A percentile compares a stretch with the other conserved stretches of the same genome.
These are phyloP conservation scores for Sula dactylatra DNA, from an alignment of 2,113 vertebrate species.

Conservation along the genomic window DNA sequence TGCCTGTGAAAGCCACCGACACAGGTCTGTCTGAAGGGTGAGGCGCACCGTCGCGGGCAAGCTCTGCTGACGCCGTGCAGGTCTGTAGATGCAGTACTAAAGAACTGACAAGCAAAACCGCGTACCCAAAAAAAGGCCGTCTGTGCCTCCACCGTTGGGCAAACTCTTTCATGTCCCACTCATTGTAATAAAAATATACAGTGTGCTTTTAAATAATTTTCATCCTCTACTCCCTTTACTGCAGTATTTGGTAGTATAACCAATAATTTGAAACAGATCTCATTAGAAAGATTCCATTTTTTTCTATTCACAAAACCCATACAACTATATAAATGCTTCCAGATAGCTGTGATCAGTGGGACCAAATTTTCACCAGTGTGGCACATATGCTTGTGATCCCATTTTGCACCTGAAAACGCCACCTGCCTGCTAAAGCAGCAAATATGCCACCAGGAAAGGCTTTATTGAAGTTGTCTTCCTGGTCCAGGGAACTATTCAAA, in stretches of 20 bases:
- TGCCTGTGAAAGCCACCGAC: neutral
- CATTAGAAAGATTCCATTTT: neutral
- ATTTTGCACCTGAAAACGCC: neutral
- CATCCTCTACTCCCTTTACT: neutral
- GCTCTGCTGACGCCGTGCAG: rapidly evolving
- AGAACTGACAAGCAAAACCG: no score
- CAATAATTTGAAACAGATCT: neutral
- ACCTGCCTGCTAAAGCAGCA: neutral
- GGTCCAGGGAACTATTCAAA: neutral
- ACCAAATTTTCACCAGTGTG: neutral
- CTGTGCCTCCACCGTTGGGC: neutral
- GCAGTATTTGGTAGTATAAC: neutral
- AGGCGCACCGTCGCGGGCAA: rapidly evolving
- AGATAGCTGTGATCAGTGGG: neutral
- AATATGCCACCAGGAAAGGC: neutral
- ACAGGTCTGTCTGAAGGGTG: neutral
- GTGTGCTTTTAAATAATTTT: neutral
- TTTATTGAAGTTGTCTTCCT: neutral
- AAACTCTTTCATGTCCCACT: neutral
- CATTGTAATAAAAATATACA: neutral
- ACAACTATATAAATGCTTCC: neutral
- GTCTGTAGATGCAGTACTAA: rapidly evolving
- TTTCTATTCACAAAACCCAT: neutral
- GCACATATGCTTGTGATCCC: neutral
- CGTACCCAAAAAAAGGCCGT: neutral